Conservation (phyloP, 2,113 vertebrate species). For the Dryoscopus gambensis region DNA sequence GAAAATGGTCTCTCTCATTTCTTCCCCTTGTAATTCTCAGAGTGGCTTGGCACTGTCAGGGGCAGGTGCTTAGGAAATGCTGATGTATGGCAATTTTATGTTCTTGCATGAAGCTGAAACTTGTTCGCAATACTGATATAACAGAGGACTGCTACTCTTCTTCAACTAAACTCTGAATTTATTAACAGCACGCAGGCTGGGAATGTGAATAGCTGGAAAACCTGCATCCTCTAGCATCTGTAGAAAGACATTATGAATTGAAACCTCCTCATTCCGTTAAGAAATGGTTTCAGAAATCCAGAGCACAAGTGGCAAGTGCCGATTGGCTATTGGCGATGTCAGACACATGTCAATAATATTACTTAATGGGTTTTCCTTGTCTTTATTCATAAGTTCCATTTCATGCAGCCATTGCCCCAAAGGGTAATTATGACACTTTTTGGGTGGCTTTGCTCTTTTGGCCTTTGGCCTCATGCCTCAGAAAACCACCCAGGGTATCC, state of each 20-base stretch:
- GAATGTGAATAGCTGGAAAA: conserved; percentile 20
- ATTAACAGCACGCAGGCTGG: background rate
- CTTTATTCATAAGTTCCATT: conserved; percentile 60
- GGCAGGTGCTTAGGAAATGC: conserved; percentile 44
- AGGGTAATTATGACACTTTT: conserved; percentile 62
- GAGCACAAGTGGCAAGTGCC: background rate
- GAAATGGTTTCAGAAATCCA: conserved; percentile 28
- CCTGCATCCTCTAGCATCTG: background rate
- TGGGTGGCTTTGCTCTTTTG: conserved; percentile 58
- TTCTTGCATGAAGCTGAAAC: background rate
- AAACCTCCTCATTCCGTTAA: background rate
- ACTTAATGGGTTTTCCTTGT: conserved; percentile 64
- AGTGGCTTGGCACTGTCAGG: background rate
- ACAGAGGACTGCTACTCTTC: background rate
- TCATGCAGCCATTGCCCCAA: background rate
- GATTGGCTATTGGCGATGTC: conserved; percentile 37
- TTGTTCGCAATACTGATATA: background rate
- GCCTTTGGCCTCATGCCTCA: conserved; percentile 51
- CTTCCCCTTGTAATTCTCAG: conserved; percentile 26
- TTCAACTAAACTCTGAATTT: background rate
- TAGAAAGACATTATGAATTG: background rate
- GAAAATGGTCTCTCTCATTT: conserved; percentile 51
- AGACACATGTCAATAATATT: conserved; percentile 40
- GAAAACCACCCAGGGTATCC: conserved; percentile 41
- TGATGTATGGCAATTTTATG: conserved; percentile 31